Evolutionary conservation across 2,797 vertebrate species (phyloP).

Genomic region (Lithobates pipiens): DNA sequence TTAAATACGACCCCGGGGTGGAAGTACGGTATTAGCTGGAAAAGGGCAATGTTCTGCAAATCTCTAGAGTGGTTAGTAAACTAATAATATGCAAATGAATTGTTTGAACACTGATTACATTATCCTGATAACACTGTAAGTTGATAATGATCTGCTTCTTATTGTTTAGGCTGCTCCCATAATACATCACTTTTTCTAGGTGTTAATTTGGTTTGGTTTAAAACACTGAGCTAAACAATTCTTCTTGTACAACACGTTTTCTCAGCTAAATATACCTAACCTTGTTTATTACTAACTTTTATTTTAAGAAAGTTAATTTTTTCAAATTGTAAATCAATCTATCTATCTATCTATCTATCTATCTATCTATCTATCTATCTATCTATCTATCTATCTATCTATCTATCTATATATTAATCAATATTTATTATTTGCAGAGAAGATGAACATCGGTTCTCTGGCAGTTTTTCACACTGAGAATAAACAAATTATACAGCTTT

Average conservation of each 20-base stretch:
- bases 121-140: conserved; percentile 29
- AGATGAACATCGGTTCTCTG: no score
- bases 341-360: no score
- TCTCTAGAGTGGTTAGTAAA: conserved; percentile 22
- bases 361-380: no score
- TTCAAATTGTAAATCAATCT: not conserved
- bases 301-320: no score
- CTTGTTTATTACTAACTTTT: no score
- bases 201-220: not conserved
- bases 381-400: no score
- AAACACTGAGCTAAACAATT: not conserved
- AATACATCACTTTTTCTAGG: not conserved
- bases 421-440: no score
- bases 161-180: conserved; percentile 12
- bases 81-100: conserved; percentile 40
- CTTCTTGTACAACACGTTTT: not conserved
- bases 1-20: conserved; percentile 15
- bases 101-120: conserved; percentile 36
- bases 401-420: no score
- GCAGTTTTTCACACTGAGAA: no score
- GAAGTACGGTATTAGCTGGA: conserved; percentile 9
- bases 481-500: no score
- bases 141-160: conserved; percentile 32
- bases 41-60: conserved; percentile 16
- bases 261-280: not conserved